Percentiles rank a stretch among this genome's conserved stretches.
Evolutionary conservation across 2,113 vertebrate species (phyloP).

Genomic region (Gracilinanus agilis): DNA sequence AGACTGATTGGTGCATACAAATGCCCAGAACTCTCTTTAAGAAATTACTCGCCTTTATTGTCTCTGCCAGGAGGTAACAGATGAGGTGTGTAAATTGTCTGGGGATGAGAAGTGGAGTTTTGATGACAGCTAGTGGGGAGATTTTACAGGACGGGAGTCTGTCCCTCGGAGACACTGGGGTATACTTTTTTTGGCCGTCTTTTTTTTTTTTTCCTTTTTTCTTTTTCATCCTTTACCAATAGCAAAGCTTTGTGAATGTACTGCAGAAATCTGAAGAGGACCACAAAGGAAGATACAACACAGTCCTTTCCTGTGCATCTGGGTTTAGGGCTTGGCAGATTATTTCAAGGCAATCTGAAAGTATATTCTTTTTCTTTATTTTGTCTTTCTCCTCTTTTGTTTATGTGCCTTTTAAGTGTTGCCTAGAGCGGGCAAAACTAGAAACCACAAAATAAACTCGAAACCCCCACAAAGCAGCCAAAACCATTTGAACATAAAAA

Average conservation of each 20-base stretch:
- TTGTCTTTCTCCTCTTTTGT: constrained; percentile 43
- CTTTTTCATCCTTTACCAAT: background rate
- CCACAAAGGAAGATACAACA: background rate
- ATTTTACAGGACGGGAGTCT: background rate
- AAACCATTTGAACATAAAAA: background rate
- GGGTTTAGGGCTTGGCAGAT: background rate
- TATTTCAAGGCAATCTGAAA: constrained; percentile 9
- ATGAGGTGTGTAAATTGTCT: background rate
- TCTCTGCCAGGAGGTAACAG: background rate
- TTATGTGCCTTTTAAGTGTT: constrained; percentile 35
- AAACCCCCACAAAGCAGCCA: background rate
- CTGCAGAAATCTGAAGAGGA: background rate
- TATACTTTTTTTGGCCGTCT: background rate
- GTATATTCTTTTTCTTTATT: background rate
- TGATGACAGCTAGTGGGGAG: background rate
- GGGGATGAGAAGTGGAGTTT: background rate
- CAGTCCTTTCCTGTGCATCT: background rate
- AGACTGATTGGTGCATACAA: background rate
- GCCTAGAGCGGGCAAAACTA: constrained; percentile 50
- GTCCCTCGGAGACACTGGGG: background rate
- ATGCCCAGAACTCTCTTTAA: background rate
- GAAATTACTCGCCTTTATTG: background rate
- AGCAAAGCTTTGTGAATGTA: background rate
- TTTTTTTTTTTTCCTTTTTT: background rate
- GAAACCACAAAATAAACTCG: constrained; percentile 28